phyloP scores from a whole-genome alignment of 2,888 invertebrate genomes.

The Lasioglossum zephyrum region DNA sequence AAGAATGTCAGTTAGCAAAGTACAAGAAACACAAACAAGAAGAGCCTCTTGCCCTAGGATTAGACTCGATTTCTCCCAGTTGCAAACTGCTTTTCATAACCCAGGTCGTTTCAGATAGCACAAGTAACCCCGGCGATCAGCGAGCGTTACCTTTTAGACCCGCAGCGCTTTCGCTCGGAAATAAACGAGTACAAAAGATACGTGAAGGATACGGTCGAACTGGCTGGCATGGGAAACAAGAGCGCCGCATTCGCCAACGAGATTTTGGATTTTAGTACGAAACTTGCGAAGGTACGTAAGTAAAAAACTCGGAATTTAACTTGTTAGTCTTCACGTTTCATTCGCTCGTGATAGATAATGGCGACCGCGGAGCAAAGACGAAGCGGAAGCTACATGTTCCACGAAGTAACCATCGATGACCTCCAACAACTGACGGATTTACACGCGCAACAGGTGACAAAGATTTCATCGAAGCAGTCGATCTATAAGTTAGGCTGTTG shows the following conservation, averaged over 20 bases:
- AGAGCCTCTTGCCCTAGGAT: too few species aligned
- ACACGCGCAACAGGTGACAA: constrained; percentile 75
- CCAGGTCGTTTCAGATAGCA: constrained; percentile 85
- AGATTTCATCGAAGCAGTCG: neutral
- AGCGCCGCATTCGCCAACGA: constrained; percentile 87
- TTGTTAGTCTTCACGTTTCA: neutral
- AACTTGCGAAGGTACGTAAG: constrained; percentile 86
- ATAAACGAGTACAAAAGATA: constrained; percentile 87
- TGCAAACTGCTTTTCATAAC: neutral
- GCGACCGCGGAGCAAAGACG: constrained; percentile 88
- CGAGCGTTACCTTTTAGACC: constrained; percentile 87
- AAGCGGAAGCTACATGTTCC: constrained; percentile 87
- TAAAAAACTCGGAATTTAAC: neutral
- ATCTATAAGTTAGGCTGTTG: neutral
- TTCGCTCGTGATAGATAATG: constrained; percentile 85
- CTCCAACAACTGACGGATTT: constrained; percentile 83
- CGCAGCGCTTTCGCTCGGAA: constrained; percentile 87
- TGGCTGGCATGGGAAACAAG: constrained; percentile 78
- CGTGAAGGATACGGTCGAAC: constrained; percentile 86
- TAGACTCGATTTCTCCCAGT: neutral
- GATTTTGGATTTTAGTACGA: constrained; percentile 87
- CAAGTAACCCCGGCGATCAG: constrained; percentile 89
- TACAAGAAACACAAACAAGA: too few species aligned
- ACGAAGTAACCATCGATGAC: constrained; percentile 87
- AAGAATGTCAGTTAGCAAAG: too few species aligned